These are phyloP conservation scores for Brachionus paranguensis DNA, from an alignment of 1,140 invertebrate genomes.

Conservation along the genomic window DNA sequence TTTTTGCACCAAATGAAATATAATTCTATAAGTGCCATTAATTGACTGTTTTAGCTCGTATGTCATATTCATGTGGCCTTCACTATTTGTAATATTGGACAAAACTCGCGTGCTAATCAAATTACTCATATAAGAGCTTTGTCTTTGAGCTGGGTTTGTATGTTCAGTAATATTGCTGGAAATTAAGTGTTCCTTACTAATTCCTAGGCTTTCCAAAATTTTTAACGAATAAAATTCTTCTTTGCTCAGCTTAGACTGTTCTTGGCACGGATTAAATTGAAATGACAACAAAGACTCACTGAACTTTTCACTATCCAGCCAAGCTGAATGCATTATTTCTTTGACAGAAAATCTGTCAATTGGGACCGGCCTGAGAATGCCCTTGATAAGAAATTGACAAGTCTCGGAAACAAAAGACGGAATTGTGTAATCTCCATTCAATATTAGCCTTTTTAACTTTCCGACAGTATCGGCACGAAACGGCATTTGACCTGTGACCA, in stretches of 20 bases:
- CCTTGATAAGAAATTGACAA: constrained; percentile 54
- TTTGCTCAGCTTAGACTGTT: constrained; percentile 43
- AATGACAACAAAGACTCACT: constrained; percentile 49
- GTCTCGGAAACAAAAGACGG: constrained; percentile 51
- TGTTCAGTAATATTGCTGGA: constrained; percentile 56
- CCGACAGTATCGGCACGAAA: constrained; percentile 62
- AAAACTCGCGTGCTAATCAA: neutral
- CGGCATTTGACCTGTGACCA: constrained; percentile 71
- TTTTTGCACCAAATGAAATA: constrained; percentile 58
- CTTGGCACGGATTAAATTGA: constrained; percentile 43
- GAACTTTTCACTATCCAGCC: constrained; percentile 56
- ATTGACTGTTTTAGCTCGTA: constrained; percentile 14
- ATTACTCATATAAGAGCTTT: neutral
- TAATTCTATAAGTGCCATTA: constrained; percentile 61
- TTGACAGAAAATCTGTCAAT: constrained; percentile 56
- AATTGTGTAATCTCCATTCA: constrained; percentile 61
- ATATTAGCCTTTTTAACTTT: constrained; percentile 65
- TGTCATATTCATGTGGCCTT: neutral
- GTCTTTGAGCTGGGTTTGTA: constrained; percentile 53
- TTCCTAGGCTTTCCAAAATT: constrained; percentile 58
- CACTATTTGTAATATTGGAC: neutral
- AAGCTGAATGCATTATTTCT: constrained; percentile 57
- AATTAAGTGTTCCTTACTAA: constrained; percentile 57
- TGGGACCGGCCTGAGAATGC: constrained; percentile 58
- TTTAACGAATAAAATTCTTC: constrained; percentile 54